Conservation (phyloP, 2,113 vertebrate species). For the Chionis minor region DNA sequence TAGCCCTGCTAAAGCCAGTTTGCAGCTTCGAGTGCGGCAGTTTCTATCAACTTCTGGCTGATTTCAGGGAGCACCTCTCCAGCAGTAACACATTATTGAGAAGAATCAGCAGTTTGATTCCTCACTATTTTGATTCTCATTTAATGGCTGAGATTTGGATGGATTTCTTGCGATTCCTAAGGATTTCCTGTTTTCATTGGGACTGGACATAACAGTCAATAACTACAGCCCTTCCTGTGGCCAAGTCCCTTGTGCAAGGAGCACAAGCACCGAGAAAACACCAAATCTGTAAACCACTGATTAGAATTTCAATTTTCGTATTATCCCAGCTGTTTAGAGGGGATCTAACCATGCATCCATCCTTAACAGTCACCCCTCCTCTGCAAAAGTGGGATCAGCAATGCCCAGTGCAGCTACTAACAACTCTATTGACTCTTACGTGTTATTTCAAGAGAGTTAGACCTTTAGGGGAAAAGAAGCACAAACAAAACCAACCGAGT, state of each 20-base stretch:
- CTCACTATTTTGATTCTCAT: neutral
- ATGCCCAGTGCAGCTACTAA: neutral
- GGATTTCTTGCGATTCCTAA: neutral
- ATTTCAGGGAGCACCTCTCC: neutral
- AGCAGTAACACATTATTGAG: neutral
- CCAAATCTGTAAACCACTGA: neutral
- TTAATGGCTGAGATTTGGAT: neutral
- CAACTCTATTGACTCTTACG: neutral
- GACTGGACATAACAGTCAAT: neutral
- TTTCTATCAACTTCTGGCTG: neutral
- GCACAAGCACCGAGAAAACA: neutral
- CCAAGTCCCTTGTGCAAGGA: neutral
- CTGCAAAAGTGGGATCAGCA: neutral
- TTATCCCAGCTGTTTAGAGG: neutral
- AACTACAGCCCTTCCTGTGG: neutral
- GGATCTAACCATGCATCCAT: neutral
- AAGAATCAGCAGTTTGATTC: neutral
- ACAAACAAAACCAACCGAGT: neutral
- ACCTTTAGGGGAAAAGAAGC: neutral
- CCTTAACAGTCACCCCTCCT: neutral
- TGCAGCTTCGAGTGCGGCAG: neutral
- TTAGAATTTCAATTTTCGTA: neutral
- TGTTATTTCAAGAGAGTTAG: constrained; percentile 7
- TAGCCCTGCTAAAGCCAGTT: neutral
- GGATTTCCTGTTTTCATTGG: neutral